phyloP scores from a whole-genome alignment of 2,888 invertebrate species.

The Adelognathus sp. region DNA sequence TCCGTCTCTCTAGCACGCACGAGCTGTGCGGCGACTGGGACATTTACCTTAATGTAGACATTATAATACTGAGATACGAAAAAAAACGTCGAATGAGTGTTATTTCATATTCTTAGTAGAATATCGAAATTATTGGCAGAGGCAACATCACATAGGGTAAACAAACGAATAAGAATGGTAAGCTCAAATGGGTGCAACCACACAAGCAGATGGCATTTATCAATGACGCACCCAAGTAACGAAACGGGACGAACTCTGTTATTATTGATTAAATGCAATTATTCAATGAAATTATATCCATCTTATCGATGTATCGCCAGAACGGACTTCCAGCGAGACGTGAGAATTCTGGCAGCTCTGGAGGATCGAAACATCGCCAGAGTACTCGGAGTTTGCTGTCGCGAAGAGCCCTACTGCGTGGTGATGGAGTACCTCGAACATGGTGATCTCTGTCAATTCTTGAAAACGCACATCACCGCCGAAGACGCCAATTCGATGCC shows the following conservation, averaged over 20 bases:
- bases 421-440: constrained; percentile 92
- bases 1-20: too few relatives aligned
- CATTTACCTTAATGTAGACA: too few relatives aligned
- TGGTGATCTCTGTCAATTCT: constrained; percentile 91
- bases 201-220: neutral
- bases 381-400: constrained; percentile 89
- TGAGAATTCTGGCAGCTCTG: constrained; percentile 92
- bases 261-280: too few relatives aligned
- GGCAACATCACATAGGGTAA: too few relatives aligned
- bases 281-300: neutral
- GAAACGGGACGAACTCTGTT: neutral
- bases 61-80: too few relatives aligned
- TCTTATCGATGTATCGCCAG: constrained; percentile 79
- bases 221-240: neutral
- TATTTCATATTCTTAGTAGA: neutral
- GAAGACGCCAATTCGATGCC: constrained; percentile 84
- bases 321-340: constrained; percentile 92
- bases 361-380: constrained; percentile 90
- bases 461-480: constrained; percentile 87
- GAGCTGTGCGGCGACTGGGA: too few relatives aligned
- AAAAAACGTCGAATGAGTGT: neutral
- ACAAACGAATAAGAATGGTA: too few relatives aligned
- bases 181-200: too few relatives aligned
- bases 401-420: constrained; percentile 89
- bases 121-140: too few relatives aligned